phyloP scores from a whole-genome alignment of 2,888 invertebrate genomes.

The Ommatoiulus sabulosus region DNA sequence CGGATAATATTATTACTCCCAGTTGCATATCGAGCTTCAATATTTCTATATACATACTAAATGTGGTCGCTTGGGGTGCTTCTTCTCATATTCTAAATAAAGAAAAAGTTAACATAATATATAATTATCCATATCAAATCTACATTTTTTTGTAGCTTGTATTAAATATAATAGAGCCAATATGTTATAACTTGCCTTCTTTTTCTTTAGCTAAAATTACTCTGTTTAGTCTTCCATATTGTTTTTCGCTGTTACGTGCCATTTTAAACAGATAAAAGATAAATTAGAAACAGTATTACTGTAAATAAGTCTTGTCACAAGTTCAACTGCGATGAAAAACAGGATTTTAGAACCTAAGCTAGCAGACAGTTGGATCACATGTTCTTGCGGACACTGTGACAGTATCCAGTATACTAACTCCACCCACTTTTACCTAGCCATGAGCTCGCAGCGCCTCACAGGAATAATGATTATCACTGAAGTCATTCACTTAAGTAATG shows the following conservation, averaged over 20 bases:
- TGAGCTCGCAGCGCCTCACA: too few species aligned
- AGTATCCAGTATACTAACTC: too few species aligned
- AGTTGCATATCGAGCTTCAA: too few species aligned
- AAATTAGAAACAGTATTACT: background rate
- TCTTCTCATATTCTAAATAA: slow-evolving; percentile 27
- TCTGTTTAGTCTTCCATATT: slow-evolving; percentile 65
- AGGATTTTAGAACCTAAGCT: background rate
- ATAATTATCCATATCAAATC: background rate
- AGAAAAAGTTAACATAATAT: background rate
- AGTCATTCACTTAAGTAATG: too few species aligned
- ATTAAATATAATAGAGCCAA: too few species aligned
- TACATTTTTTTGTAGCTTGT: too few species aligned
- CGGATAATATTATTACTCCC: background rate
- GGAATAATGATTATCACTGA: too few species aligned
- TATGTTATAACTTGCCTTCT: slow-evolving; percentile 65
- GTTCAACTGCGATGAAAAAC: background rate
- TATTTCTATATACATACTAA: slow-evolving; percentile 60
- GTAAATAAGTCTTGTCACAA: background rate
- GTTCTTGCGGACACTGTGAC: too few species aligned
- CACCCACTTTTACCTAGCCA: too few species aligned
- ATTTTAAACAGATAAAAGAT: slow-evolving; percentile 60
- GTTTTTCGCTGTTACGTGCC: slow-evolving; percentile 67
- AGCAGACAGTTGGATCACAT: background rate
- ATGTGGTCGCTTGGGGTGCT: slow-evolving; percentile 57
- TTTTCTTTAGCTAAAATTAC: slow-evolving; percentile 62